A percentile compares a stretch with the other conserved stretches of the same genome.
Conservation (phyloP, 2,113 vertebrate genomes). For the Amazona vittata region DNA sequence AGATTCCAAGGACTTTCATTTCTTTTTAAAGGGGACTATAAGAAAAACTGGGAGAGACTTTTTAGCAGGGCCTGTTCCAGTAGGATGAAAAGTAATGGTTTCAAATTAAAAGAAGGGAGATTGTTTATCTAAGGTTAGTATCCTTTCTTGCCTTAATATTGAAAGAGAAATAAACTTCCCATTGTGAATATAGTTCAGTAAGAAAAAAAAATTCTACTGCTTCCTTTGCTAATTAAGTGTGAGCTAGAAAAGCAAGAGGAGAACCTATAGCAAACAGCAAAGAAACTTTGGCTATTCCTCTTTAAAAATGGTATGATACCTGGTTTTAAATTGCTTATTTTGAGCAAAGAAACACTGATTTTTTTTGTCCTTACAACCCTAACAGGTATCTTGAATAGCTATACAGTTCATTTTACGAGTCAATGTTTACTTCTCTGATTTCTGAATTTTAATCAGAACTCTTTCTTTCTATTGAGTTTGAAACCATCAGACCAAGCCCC, state of each 20-base stretch:
- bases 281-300: background rate
- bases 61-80: accelerated
- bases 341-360: background rate
- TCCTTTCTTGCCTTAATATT: background rate
- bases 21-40: accelerated
- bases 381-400: background rate
- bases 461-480: background rate
- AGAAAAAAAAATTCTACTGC: accelerated
- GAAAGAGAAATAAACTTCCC: background rate
- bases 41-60: background rate
- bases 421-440: background rate
- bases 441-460: background rate
- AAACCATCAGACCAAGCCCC: background rate
- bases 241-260: background rate
- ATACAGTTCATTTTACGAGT: background rate
- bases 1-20: accelerated
- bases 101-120: background rate
- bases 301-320: background rate
- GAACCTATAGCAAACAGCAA: background rate
- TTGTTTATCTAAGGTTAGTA: background rate
- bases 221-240: background rate
- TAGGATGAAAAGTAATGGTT: background rate
- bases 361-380: background rate
- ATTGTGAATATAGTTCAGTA: background rate
- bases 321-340: background rate